Evolutionary conservation across 1,140 invertebrate genomes (phyloP).

Genomic region (Aphelenchoides avenae): DNA sequence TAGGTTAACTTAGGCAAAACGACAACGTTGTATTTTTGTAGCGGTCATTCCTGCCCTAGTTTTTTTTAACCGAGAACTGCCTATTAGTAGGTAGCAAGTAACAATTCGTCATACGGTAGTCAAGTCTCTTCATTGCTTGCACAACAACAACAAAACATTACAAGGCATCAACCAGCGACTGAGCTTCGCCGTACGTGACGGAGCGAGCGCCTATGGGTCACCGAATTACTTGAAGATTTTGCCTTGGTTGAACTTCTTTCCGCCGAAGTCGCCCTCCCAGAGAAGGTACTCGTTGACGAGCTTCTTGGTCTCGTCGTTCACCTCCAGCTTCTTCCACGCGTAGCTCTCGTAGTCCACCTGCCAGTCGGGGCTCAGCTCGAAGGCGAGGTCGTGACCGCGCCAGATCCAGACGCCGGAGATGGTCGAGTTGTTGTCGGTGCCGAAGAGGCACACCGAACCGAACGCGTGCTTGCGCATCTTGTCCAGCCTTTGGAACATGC

Average conservation of each 20-base stretch:
- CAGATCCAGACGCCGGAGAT: constrained; percentile 96
- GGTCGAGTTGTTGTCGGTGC: constrained; percentile 80
- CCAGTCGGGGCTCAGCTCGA: constrained; percentile 68
- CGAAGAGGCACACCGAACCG: constrained; percentile 86
- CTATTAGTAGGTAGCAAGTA: no score
- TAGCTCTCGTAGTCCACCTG: constrained; percentile 96
- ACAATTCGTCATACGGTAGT: no score
- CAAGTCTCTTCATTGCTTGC: not conserved
- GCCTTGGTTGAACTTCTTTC: constrained; percentile 91
- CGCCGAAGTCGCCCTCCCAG: constrained; percentile 69
- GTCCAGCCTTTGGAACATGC: constrained; percentile 95
- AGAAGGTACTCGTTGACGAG: constrained; percentile 85
- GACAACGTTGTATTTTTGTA: no score
- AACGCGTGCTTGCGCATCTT: constrained; percentile 95
- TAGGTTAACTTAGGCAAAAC: no score
- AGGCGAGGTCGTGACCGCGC: constrained; percentile 88
- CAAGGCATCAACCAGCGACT: not conserved
- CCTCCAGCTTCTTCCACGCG: constrained; percentile 88
- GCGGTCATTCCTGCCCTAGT: no score
- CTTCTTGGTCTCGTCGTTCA: constrained; percentile 76
- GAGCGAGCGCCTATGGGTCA: not conserved
- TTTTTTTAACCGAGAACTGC: no score
- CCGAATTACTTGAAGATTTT: constrained; percentile 88
- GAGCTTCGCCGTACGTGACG: not conserved
- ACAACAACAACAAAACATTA: constrained; percentile 11